A percentile compares a stretch with the other conserved stretches of the same genome.
phyloP scores from a whole-genome alignment of 2,113 vertebrate genomes.

The Sialia sialis region DNA sequence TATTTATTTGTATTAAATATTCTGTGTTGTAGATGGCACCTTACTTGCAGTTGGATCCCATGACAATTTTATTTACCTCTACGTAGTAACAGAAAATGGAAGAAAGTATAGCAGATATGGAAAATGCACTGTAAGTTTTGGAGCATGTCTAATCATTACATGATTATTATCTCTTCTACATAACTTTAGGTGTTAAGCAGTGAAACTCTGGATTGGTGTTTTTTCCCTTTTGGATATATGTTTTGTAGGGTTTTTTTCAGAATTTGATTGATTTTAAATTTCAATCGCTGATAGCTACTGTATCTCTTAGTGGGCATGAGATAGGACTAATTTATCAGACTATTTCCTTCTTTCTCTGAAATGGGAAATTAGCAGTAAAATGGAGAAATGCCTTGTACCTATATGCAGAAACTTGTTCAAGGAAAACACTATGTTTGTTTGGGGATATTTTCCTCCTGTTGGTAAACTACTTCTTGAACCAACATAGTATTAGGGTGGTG shows the following conservation, averaged over 20 bases:
- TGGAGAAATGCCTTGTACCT: neutral
- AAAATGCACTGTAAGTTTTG: constrained; percentile 91
- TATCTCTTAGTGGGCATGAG: neutral
- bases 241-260: neutral
- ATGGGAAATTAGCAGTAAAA: neutral
- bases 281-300: neutral
- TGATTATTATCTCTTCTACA: neutral
- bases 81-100: constrained; percentile 90
- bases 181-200: neutral
- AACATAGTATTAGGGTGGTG: neutral
- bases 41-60: constrained; percentile 96
- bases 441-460: neutral
- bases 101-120: constrained; percentile 94
- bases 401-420: neutral
- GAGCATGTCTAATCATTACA: neutral
- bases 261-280: neutral
- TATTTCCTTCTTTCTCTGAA: neutral
- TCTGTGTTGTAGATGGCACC: constrained; percentile 82
- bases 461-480: neutral
- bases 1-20: neutral
- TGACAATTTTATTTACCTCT: constrained; percentile 99
- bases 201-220: neutral
- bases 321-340: neutral
- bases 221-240: neutral
- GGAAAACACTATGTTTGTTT: neutral